Conservation (phyloP, 30 jellyfish, hydroid and myxozoan species). For the Mastigias papua region DNA sequence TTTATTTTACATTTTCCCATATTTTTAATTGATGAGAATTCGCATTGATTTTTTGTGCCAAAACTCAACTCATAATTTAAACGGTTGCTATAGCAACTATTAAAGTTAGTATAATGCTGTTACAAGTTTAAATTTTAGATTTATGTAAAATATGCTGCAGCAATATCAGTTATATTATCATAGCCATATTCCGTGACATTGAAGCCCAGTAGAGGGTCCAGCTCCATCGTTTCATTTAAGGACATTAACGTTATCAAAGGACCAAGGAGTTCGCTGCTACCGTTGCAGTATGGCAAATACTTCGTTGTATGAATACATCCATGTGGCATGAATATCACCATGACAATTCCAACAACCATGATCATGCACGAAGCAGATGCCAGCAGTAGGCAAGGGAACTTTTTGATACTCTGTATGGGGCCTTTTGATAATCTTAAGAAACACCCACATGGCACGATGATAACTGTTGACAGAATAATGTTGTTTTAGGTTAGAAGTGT, state of each 20-base stretch:
- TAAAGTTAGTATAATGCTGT: no score
- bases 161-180: slow-evolving; percentile 82
- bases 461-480: slow-evolving; percentile 23
- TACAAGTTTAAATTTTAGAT: not conserved
- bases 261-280: slow-evolving; percentile 93
- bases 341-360: slow-evolving; percentile 68
- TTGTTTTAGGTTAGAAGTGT: not conserved
- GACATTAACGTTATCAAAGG: slow-evolving; percentile 93
- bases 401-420: slow-evolving; percentile 41
- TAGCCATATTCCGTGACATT: slow-evolving; percentile 63
- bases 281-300: slow-evolving; percentile 89
- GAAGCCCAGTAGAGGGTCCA: slow-evolving; percentile 40
- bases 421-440: slow-evolving; percentile 76
- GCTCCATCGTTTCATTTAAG: slow-evolving; percentile 63
- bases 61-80: no score
- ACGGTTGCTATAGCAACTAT: no score
- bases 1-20: no score
- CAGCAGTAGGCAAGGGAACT: slow-evolving; percentile 81
- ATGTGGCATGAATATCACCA: slow-evolving; percentile 69
- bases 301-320: slow-evolving; percentile 83
- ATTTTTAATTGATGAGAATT: no score
- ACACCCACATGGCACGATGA: slow-evolving; percentile 77
- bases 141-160: slow-evolving; percentile 82
- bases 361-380: slow-evolving; percentile 72
- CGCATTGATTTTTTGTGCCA: no score